Percentiles rank a stretch among this genome's conserved stretches.
Conservation (phyloP, 2,797 vertebrate genomes). For the Tinamus major region DNA sequence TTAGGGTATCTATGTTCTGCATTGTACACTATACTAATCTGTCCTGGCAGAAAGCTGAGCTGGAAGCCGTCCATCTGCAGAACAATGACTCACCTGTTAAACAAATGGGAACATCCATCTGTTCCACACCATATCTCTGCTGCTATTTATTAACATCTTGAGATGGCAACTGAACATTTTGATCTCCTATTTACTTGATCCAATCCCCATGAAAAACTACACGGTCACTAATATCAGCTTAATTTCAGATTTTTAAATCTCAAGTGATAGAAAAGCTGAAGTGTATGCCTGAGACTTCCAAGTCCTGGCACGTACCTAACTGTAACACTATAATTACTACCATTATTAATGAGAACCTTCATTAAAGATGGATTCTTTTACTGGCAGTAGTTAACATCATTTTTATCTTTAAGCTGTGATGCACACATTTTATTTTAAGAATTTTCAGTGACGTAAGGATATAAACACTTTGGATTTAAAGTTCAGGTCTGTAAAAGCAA, state of each 20-base stretch:
- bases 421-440: not conserved
- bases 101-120: slow-evolving; percentile 1
- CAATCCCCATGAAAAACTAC: not conserved
- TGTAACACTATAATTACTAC: not conserved
- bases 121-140: not conserved
- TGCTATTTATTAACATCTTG: not conserved
- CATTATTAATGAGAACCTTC: not conserved
- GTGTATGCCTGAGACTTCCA: not conserved
- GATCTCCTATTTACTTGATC: not conserved
- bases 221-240: not conserved
- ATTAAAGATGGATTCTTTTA: not conserved
- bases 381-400: not conserved
- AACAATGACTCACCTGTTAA: not conserved
- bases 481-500: not conserved
- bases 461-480: slow-evolving; percentile 26
- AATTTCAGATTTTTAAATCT: not conserved
- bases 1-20: not conserved
- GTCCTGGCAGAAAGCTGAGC: not conserved
- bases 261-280: not conserved
- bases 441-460: not conserved
- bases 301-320: not conserved
- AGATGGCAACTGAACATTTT: not conserved
- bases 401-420: not conserved
- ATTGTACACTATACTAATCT: not conserved
- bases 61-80: not conserved